These are phyloP conservation scores for Oncorhynchus clarkii DNA, from an alignment of 2,113 vertebrate genomes.

Conservation along the genomic window DNA sequence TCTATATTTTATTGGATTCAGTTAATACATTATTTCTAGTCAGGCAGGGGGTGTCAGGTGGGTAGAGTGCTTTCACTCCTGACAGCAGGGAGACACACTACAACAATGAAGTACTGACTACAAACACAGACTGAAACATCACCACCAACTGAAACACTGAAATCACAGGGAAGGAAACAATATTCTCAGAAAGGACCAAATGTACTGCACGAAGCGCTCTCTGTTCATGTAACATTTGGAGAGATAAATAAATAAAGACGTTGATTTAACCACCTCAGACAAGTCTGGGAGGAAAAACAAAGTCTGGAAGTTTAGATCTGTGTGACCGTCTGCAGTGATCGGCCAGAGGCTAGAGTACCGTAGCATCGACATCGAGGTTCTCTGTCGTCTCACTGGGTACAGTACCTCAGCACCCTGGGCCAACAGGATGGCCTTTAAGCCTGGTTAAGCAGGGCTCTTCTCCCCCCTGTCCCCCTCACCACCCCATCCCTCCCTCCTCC, in stretches of 20 bases:
- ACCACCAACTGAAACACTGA: background rate
- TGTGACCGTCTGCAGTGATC: too few species aligned
- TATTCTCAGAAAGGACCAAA: constrained; percentile 1
- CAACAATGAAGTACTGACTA: constrained; percentile 7
- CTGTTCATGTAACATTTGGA: constrained; percentile 25
- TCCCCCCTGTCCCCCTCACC: constrained; percentile 67
- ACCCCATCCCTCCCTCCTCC: constrained; percentile 71
- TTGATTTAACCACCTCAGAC: constrained; percentile 80
- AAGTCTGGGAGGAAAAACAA: constrained; percentile 68
- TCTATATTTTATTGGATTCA: constrained; percentile 57
- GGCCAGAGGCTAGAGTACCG: too few species aligned
- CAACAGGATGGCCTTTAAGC: constrained; percentile 89
- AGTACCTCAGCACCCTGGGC: constrained; percentile 76
- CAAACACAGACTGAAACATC: background rate
- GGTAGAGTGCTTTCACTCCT: constrained; percentile 25
- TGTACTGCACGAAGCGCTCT: constrained; percentile 37
- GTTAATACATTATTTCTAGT: constrained; percentile 58
- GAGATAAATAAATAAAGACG: constrained; percentile 53
- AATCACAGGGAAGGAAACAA: constrained; percentile 2
- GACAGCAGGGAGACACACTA: constrained; percentile 13
- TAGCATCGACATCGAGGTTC: too few species aligned
- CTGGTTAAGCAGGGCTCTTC: constrained; percentile 76
- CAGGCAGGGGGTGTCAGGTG: constrained; percentile 30
- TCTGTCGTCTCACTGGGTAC: constrained; percentile 32
- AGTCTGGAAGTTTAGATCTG: constrained; percentile 67